A percentile compares a stretch with the other conserved stretches of the same genome.
phyloP scores from a whole-genome alignment of 1,140 invertebrate genomes.

The Apocrypta bakeri region DNA sequence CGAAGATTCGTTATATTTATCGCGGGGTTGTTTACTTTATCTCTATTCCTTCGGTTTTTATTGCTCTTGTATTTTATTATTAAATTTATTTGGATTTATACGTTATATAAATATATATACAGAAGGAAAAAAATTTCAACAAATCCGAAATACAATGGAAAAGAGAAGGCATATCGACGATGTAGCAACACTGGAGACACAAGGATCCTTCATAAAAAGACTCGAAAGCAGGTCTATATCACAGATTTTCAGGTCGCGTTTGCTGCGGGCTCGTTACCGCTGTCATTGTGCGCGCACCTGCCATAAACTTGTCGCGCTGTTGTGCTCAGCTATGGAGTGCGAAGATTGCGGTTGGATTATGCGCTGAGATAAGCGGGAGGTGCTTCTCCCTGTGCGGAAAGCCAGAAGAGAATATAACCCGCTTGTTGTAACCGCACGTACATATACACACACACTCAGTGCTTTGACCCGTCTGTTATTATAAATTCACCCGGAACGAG shows the following conservation, averaged over 20 bases:
- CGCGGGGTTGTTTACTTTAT: not conserved
- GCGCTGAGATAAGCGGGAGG: slow-evolving; percentile 56
- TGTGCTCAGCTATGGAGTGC: slow-evolving; percentile 32
- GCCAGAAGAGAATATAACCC: slow-evolving; percentile 6
- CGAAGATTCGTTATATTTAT: not conserved
- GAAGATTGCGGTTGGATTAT: slow-evolving; percentile 67
- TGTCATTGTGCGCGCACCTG: slow-evolving; percentile 66
- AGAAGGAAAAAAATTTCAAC: no score
- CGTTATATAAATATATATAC: no score
- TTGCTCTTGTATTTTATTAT: no score
- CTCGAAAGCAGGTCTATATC: slow-evolving; percentile 23
- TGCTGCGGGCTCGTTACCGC: slow-evolving; percentile 61
- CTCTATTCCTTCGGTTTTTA: not conserved
- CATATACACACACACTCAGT: not conserved
- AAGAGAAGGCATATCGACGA: no score
- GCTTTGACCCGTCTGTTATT: slow-evolving; percentile 22
- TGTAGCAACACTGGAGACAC: no score
- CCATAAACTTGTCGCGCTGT: slow-evolving; percentile 62
- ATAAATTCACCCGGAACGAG: slow-evolving; percentile 5
- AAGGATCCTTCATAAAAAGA: not conserved
- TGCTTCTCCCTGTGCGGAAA: slow-evolving; percentile 34
- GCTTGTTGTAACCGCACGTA: not conserved
- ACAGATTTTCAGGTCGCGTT: slow-evolving; percentile 45
- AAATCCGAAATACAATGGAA: not conserved
- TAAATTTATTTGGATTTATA: no score